Base-by-base conservation (phyloP, 2,113 vertebrate genomes). In the Sinocyclocheilus anophthalmus region DNA sequence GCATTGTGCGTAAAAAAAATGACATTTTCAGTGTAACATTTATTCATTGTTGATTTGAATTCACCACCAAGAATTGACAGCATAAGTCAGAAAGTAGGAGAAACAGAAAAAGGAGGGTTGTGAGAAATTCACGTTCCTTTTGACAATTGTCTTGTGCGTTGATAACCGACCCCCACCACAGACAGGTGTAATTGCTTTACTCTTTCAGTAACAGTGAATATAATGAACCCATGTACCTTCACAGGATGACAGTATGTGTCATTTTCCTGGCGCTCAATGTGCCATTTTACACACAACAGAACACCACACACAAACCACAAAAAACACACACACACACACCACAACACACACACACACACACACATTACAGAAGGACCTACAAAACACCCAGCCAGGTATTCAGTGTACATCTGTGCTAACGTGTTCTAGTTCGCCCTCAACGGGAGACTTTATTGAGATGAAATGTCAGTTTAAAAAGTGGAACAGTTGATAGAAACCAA, bases 381-480 rank as follows among this genome's bases (percentile, higher is more conserved):
- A 88, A 86, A 3, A 85, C 90, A 86, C 89, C n/a, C n/a, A n/a
- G n/a, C n/a, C n/a, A n/a, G n/a, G n/a, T n/a, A n/a, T n/a, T n/a
- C n/a, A n/a, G n/a, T n/a, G n/a, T n/a, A n/a, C n/a, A n/a, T n/a
- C n/a, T n/a, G n/a, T n/a, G n/a, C n/a, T n/a, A n/a, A n/a, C n/a
- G n/a, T n/a, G n/a, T n/a, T n/a, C n/a, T n/a, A n/a, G n/a, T n/a
- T n/a, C n/a, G n/a, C n/a, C 94, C 96, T 94, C 79, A 83, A 94
- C n/a, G 95, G 96, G 93, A n/a, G n/a, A n/a, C 93, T 95, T 94
- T 94, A 94, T 95, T 95, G 94, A 94, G 94, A 96, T 95, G 92
- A 95, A 95, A 95, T 94, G 94, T 95, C 95, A 96, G 93, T 94
- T 95, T 96, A 96, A 96, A 96, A n/a, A n/a, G n/a, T 95, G 95